Percentiles rank a stretch among this genome's conserved stretches.
Evolutionary conservation across 2,888 invertebrate genomes (phyloP).

Genomic region (Gerris lacustris): DNA sequence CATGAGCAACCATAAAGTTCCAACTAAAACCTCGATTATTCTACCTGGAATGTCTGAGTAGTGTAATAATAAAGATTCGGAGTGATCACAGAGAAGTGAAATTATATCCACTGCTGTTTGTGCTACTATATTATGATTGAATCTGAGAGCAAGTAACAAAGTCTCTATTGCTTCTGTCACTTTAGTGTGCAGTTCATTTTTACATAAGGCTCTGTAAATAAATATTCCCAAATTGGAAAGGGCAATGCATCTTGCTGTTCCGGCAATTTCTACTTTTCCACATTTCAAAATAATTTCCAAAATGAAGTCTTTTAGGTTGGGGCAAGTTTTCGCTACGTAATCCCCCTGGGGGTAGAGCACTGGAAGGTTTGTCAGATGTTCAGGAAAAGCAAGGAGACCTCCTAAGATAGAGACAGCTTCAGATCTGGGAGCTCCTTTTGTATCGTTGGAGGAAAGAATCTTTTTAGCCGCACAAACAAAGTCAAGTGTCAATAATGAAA

Average conservation of each 20-base stretch:
- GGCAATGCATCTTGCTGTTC: conserved; percentile 76
- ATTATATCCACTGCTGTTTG: conserved; percentile 74
- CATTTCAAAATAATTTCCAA: conserved; percentile 74
- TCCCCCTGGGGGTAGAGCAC: conserved; percentile 55
- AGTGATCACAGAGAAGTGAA: conserved; percentile 64
- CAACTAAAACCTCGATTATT: conserved; percentile 44
- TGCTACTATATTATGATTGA: conserved; percentile 66
- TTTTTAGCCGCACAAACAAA: conserved; percentile 82
- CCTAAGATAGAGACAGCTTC: conserved; percentile 86
- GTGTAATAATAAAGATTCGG: conserved; percentile 52
- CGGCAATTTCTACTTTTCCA: conserved; percentile 78
- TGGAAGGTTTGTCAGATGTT: conserved; percentile 52
- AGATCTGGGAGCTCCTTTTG: conserved; percentile 52
- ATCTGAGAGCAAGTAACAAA: conserved; percentile 54
- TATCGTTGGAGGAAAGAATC: conserved; percentile 68
- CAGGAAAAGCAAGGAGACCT: conserved; percentile 69
- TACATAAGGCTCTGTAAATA: conserved; percentile 45
- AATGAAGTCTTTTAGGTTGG: conserved; percentile 78
- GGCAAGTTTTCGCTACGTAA: conserved; percentile 47
- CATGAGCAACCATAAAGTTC: conserved; percentile 42
- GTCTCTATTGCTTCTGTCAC: conserved; percentile 56
- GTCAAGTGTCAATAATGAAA: conserved; percentile 72
- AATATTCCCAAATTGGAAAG: conserved; percentile 71
- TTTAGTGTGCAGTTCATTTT: conserved; percentile 49
- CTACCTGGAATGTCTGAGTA: conserved; percentile 62